These are phyloP conservation scores for Blennius ocellaris DNA, from an alignment of 2,113 vertebrate genomes.

Conservation along the genomic window DNA sequence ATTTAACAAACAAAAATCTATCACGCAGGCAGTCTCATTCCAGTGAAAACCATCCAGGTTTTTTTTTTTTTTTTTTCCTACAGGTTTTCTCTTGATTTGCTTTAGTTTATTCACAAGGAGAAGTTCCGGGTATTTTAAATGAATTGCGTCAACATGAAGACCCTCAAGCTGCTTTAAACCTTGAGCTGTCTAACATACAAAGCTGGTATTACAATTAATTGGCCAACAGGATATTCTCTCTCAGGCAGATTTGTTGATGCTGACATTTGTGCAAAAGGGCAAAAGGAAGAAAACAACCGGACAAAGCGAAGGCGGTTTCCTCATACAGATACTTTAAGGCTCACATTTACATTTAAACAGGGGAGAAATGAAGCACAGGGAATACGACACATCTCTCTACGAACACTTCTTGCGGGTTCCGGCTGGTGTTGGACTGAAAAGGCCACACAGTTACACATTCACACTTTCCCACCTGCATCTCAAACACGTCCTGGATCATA, in stretches of 20 bases:
- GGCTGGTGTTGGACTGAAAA: too few relatives aligned
- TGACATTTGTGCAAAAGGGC: constrained; percentile 13
- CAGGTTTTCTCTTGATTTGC: background rate
- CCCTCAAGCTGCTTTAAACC: background rate
- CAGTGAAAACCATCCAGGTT: background rate
- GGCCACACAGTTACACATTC: too few relatives aligned
- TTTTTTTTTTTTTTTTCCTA: too few relatives aligned
- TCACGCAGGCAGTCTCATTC: background rate
- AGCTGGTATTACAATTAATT: constrained; percentile 11
- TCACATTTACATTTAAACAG: background rate
- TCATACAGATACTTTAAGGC: background rate
- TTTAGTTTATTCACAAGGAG: background rate
- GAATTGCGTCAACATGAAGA: background rate
- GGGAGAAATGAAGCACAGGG: too few relatives aligned
- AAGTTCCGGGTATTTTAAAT: constrained; percentile 15
- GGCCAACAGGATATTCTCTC: constrained; percentile 18
- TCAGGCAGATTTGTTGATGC: constrained; percentile 16
- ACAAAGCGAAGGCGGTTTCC: background rate
- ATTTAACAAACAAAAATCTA: constrained; percentile 23
- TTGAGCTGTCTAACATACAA: background rate
- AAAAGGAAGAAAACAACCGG: constrained; percentile 6
- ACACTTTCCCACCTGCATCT: too few relatives aligned
- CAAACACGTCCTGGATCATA: too few relatives aligned
- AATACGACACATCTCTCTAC: too few relatives aligned
- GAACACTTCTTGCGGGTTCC: too few relatives aligned